Evolutionary conservation across 2,888 invertebrate genomes (phyloP).

Genomic region (Cordylochernes scorpioides): DNA sequence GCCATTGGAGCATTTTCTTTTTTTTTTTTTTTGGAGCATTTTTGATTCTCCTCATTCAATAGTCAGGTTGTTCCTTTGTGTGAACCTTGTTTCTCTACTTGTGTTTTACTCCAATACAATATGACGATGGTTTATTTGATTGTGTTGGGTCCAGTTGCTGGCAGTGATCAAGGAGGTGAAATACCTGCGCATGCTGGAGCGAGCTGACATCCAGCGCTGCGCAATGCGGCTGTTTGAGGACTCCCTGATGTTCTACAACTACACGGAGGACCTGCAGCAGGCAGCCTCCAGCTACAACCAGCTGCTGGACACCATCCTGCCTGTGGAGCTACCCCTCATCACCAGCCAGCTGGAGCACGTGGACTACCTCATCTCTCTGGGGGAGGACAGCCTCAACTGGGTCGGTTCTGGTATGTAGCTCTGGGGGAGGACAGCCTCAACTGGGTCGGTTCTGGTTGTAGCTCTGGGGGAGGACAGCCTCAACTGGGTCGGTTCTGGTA

Average conservation of each 20-base stretch:
- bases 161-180: slow-evolving; percentile 66
- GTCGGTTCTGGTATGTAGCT: too few species aligned
- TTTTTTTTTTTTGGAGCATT: too few species aligned
- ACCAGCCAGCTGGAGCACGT: slow-evolving; percentile 54
- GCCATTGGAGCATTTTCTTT: too few species aligned
- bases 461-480: too few species aligned
- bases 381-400: slow-evolving; percentile 56
- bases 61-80: background rate
- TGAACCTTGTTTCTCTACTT: background rate
- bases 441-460: too few species aligned
- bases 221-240: slow-evolving; percentile 45
- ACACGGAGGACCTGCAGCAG: slow-evolving; percentile 26
- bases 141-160: slow-evolving; percentile 30
- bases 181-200: slow-evolving; percentile 44
- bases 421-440: too few species aligned
- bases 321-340: slow-evolving; percentile 62
- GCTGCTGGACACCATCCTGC: slow-evolving; percentile 44
- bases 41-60: slow-evolving; percentile 2
- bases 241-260: slow-evolving; percentile 51
- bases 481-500: too few species aligned
- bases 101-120: background rate
- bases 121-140: background rate
- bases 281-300: slow-evolving; percentile 45
- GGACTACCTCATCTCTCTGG: slow-evolving; percentile 48
- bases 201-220: slow-evolving; percentile 42